Evolutionary conservation across 2,797 vertebrate species (phyloP), one percentile per base, ranked within the genome.

Genomic region (Enteromius trimaculatus): DNA sequence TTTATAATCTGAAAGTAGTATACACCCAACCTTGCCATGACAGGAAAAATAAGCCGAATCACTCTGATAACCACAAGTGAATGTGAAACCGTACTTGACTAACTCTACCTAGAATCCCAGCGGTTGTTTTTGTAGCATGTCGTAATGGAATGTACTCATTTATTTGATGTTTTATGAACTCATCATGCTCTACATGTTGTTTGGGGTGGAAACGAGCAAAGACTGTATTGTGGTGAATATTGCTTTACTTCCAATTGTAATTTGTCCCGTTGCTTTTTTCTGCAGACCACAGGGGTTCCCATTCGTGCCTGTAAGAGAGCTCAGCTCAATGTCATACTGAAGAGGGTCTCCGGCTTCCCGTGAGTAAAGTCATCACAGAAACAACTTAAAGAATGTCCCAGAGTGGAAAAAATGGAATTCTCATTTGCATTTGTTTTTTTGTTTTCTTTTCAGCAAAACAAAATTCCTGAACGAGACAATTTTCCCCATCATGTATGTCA

Each of bases 401-500:
- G 4, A 77, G 44, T 29, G 3, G 9, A 21, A 39, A 69, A 23
- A 58, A 42, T 3, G 1, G 11, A 49, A 49, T 7, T 21, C 23
- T 31, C 10, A 70, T 44, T 70, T 16, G 8, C 47, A 4, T 37
- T 37, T 37, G 2, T 29, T 29, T 29, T 55, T 49, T 44, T 75
- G 49, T 9, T 39, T 39, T 31, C 58, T 79, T 86, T 68, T 4
- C 88, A 95, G 95, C 3, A 86, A 90, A 86, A 96, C 95, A 2
- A 94, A 81, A 86, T 77, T 68, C 49, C 82, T 96, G 81, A 94
- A 93, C 4, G 90, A 95, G 80, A 96, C 94, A 26, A 95, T 96
- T 90, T 96, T 96, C 90, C 95, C 95, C 29, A 93, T 96, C 87
- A 95, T 96, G 95, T 96, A 93, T 39, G 94, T 96, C 86, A 96